phyloP scores from a whole-genome alignment of 2,888 invertebrate genomes.

The Brachylomia viminalis region DNA sequence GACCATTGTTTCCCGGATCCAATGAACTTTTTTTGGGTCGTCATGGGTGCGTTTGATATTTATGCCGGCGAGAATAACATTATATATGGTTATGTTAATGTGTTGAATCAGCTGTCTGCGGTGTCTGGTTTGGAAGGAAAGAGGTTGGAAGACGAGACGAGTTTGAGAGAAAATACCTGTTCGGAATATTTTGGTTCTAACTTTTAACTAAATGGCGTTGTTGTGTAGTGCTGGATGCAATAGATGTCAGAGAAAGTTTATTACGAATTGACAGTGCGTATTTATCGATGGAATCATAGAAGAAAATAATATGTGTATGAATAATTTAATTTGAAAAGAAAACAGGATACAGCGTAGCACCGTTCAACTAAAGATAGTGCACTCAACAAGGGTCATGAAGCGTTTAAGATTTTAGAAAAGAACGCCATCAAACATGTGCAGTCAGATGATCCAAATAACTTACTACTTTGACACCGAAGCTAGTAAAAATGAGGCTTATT shows the following conservation, averaged over 20 bases:
- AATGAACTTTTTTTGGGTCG: slow-evolving; percentile 85
- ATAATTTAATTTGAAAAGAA: slow-evolving; percentile 18
- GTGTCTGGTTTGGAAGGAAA: slow-evolving; percentile 48
- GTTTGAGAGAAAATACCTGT: slow-evolving; percentile 40
- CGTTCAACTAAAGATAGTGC: neutral
- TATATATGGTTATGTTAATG: slow-evolving; percentile 60
- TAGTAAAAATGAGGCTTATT: neutral
- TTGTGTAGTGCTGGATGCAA: slow-evolving; percentile 33
- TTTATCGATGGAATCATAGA: neutral
- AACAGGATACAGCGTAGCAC: neutral
- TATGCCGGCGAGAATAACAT: slow-evolving; percentile 55
- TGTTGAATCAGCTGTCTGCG: slow-evolving; percentile 65
- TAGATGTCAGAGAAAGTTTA: slow-evolving; percentile 50
- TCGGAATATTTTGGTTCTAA: slow-evolving; percentile 40
- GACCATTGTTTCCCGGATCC: slow-evolving; percentile 84
- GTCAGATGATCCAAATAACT: neutral
- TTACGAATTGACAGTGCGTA: slow-evolving; percentile 29
- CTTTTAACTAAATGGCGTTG: slow-evolving; percentile 29
- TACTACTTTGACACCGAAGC: neutral
- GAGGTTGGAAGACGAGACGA: slow-evolving; percentile 9
- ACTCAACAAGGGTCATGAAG: neutral
- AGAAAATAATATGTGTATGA: slow-evolving; percentile 14
- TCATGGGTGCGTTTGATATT: slow-evolving; percentile 65
- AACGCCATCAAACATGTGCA: neutral
- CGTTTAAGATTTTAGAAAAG: neutral